Conservation (phyloP, 2,797 vertebrate species). For the Xenops minutus region DNA sequence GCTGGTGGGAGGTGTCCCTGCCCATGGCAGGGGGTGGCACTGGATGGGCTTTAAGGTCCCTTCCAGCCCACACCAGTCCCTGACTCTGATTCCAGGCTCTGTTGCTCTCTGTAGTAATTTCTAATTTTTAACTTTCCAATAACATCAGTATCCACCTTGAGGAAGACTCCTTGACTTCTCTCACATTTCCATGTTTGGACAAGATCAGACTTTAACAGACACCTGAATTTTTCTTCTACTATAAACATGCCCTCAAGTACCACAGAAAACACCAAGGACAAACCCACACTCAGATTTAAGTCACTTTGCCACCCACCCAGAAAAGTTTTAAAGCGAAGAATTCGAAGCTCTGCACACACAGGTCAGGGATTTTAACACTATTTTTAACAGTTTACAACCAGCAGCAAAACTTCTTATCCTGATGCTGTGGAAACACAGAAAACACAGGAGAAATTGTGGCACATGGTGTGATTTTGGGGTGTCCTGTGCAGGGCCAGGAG, state of each 20-base stretch:
- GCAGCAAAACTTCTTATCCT: neutral
- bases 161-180: neutral
- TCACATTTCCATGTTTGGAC: neutral
- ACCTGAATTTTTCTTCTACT: neutral
- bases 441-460: neutral
- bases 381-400: neutral
- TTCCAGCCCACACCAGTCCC: neutral
- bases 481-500: neutral
- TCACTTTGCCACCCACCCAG: neutral
- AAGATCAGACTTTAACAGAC: neutral
- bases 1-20: neutral
- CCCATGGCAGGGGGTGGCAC: neutral
- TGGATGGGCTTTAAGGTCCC: neutral
- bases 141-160: neutral
- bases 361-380: neutral
- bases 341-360: neutral
- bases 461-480: neutral
- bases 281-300: neutral
- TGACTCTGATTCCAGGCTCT: neutral
- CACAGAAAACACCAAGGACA: neutral
- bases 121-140: neutral
- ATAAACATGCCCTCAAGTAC: fast-evolving
- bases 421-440: neutral
- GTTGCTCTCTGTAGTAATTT: neutral
- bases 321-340: neutral